Evolutionary conservation across 2,797 vertebrate genomes (phyloP).

Genomic region (Echeneis naucrates): DNA sequence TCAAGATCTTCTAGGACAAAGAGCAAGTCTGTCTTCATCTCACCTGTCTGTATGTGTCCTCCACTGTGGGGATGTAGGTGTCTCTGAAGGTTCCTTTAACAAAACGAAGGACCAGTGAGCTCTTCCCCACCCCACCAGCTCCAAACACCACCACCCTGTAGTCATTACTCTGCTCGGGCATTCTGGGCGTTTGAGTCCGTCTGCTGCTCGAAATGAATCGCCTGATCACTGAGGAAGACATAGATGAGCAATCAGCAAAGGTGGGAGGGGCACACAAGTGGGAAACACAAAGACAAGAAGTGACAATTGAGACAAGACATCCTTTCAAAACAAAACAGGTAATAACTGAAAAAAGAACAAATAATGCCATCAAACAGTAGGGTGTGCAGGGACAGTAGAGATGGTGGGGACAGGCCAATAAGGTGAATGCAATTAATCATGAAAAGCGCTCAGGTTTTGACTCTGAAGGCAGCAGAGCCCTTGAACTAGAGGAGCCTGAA

Average conservation of each 20-base stretch:
- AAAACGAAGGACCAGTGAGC: constrained; percentile 93
- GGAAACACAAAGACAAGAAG: no score
- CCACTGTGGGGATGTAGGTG: constrained; percentile 95
- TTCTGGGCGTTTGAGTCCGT: constrained; percentile 74
- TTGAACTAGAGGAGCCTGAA: constrained; percentile 21
- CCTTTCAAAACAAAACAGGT: no score
- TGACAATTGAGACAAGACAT: no score
- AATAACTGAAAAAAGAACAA: no score
- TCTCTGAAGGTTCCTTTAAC: constrained; percentile 95
- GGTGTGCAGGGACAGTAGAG: no score
- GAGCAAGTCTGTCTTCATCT: constrained; percentile 1
- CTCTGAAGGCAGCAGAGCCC: constrained; percentile 4
- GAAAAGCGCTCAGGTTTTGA: constrained; percentile 16
- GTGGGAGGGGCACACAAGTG: no score
- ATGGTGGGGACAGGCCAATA: neutral
- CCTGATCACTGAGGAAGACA: constrained; percentile 30
- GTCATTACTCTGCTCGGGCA: constrained; percentile 95
- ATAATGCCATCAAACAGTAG: no score
- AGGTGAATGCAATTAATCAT: neutral
- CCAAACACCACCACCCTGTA: constrained; percentile 95
- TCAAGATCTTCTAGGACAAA: no score
- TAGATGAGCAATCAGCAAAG: neutral
- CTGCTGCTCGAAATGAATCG: constrained; percentile 26
- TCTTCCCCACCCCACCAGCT: constrained; percentile 93
- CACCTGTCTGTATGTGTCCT: constrained; percentile 96